Evolutionary conservation across 2,113 vertebrate species (phyloP).

Genomic region (Gobio gobio): DNA sequence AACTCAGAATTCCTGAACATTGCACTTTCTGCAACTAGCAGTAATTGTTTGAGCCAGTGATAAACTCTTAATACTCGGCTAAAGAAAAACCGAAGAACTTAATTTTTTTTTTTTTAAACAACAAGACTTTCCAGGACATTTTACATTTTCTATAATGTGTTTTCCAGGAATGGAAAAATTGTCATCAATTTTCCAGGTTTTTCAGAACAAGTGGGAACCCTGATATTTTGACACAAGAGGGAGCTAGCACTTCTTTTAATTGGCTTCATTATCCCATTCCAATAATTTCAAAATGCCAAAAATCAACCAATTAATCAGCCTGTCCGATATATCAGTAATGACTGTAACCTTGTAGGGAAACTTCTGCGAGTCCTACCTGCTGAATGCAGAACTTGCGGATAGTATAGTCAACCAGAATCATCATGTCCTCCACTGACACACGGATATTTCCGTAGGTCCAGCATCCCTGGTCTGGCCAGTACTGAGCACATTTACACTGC

Average conservation of each 20-base stretch:
- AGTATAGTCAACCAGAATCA: conserved; percentile 96
- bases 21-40: too few relatives aligned
- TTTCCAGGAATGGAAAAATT: too few relatives aligned
- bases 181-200: too few relatives aligned
- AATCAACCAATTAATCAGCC: not conserved
- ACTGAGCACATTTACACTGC: conserved; percentile 97
- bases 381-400: conserved; percentile 99
- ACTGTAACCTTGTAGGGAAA: not conserved
- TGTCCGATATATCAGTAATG: not conserved
- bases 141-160: too few relatives aligned
- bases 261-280: not conserved
- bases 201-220: too few relatives aligned
- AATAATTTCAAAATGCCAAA: not conserved
- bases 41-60: too few relatives aligned
- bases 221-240: not conserved
- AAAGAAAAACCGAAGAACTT: too few relatives aligned
- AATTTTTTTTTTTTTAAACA: too few relatives aligned
- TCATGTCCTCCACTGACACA: conserved; percentile 95
- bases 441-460: conserved; percentile 98
- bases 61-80: too few relatives aligned
- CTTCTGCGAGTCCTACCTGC: conserved; percentile 77
- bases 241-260: not conserved
- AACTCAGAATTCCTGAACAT: too few relatives aligned
- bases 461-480: conserved; percentile 99
- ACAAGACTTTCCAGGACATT: too few relatives aligned